Evolutionary conservation across 2,888 invertebrate genomes (phyloP), one percentile per base, ranked within the genome.

Genomic region (Hydrotaea cyrtoneurina): DNA sequence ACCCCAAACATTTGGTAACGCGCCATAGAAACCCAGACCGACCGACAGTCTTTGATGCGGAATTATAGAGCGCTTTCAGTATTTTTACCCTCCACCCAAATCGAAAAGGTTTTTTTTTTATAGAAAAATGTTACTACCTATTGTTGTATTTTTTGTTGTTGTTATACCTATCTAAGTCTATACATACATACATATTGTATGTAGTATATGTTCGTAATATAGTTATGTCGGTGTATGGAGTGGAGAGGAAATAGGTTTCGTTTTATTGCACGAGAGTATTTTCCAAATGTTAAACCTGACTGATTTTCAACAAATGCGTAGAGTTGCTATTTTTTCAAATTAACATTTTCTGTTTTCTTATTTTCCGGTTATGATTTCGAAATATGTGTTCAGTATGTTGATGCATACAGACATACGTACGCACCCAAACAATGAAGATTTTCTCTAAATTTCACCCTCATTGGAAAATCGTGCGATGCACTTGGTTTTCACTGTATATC

Each of bases 291-390:
- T 80, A 78, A 78, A 80, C 59, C 73, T 80, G 72, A 86, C 59
- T 80, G 78, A 75, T 75, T 85, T 80, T 80, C 31, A 55, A 82
- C 59, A 85, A 82, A 79, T 82, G 82, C 82, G 85, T 85, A 82
- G 59, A 74, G 59, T 69, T 82, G 77, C 66, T 85, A 74, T 82
- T 82, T 82, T 82, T 73, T 74, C 79, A 79, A 88, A 90, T 90
- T 90, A 90, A 90, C 86, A 89, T 88, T 89, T 89, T 36, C n/a
- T n/a, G n/a, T 36, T 80, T 82, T 80, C 87, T 87, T 88, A 89
- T 89, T 90, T 90, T 89, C 90, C 89, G 89, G 87, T 88, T 89
- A 78, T 86, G 86, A 83, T 84, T 86, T 81, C 66, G 10, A n/a
- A 62, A 21, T 55, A 72, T 78, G 23, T n/a, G n/a, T n/a, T n/a